Conservation (phyloP, 2,113 vertebrate species). For the Probosciger aterrimus region DNA sequence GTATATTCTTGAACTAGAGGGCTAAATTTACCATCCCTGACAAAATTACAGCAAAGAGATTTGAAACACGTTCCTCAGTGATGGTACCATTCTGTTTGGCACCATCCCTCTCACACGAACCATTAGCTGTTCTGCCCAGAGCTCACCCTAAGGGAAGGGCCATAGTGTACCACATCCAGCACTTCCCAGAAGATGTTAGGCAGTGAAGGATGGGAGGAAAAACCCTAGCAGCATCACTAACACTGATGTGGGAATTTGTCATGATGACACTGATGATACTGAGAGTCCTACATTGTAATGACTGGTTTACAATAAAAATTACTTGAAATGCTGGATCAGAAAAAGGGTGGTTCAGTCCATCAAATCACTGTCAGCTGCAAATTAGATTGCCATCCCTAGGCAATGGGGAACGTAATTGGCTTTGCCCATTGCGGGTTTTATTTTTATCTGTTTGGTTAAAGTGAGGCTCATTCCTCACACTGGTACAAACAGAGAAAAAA, state of each 20-base stretch:
- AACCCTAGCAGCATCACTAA: neutral
- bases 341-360: slow-evolving; percentile 50
- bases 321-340: slow-evolving; percentile 41
- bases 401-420: slow-evolving; percentile 59
- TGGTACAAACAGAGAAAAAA: neutral
- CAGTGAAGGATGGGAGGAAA: neutral
- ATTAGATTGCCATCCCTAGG: slow-evolving; percentile 67
- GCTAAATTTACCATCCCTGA: neutral
- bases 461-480: neutral
- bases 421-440: slow-evolving; percentile 45
- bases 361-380: slow-evolving; percentile 63
- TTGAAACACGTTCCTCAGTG: neutral
- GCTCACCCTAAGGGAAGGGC: neutral
- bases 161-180: neutral
- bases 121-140: neutral
- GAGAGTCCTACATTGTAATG: slow-evolving; percentile 34
- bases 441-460: slow-evolving; percentile 59
- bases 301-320: slow-evolving; percentile 52
- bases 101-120: neutral
- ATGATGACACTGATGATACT: slow-evolving; percentile 22
- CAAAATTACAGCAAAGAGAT: neutral
- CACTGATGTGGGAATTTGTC: slow-evolving; percentile 20
- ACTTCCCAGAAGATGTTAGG: neutral
- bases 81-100: neutral
- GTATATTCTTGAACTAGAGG: neutral